Evolutionary conservation across 2,113 vertebrate species (phyloP), one percentile per base, ranked within the genome.

Genomic region (Raja brachyura): DNA sequence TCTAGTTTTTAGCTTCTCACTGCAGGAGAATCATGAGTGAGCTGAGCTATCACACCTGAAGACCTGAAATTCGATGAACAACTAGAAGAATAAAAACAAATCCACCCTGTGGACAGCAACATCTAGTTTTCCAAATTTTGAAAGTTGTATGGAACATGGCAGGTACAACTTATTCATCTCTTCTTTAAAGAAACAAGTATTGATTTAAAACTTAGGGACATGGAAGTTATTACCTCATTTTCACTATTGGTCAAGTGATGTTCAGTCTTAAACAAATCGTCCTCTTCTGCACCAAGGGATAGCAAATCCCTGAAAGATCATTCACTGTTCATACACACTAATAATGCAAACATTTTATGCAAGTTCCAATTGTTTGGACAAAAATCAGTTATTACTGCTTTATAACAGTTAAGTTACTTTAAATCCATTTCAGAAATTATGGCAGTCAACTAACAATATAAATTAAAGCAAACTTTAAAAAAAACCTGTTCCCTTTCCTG

Each of bases 181-280:
- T 88, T 56, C 28, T 31, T 88, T 63, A 31, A 10, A 88, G 28
- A 63, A 33, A n/a, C 48, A 85, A 48, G 33, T 33, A 33, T 59
- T 77, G 13, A 18, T 48, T 31, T 54, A 54, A 73, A 68, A 90
- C 20, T 33, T 25, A 22, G 0, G 0, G 2, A 73, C 20, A 73
- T 8, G 73, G 59, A 88, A 66, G 11, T 18, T 88, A 61, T 75
- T 13, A 96, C 96, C 94, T 97, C 97, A 90, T 97, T 97, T 90
- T 97, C 96, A 88, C 96, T 97, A 59, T 93, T 94, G 93, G 96
- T 97, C 93, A 95, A n/a, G 0, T 94, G 78, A 25, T 95, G 94
- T 39, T 96, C 94, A 39, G 94, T 86, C 48, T 93, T 73, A 7
- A 93, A 74, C 8, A 96, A 93, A 79, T 95, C 95, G 77, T 95